Base-by-base conservation (phyloP, 2,113 vertebrate species). In the Neoarius graeffei region DNA sequence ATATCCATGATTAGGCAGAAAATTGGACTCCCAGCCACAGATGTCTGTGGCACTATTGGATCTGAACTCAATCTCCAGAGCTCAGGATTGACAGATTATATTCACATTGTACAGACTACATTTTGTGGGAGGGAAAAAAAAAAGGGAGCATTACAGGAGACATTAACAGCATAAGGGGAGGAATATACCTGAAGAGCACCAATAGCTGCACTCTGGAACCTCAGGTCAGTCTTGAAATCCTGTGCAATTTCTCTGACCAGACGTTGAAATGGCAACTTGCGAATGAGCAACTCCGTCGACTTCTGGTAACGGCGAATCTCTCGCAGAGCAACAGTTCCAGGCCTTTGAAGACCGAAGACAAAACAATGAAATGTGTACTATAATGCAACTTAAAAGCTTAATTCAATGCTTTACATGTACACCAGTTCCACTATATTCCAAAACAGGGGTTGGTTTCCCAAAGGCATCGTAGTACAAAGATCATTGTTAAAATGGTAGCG, bases 221-320 rank as follows among this genome's bases (percentile, higher is more conserved):
- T 93, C 86, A 97, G 91, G 67, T 96, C 96, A 0, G 96, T 97
- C 92, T 97, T 97, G 91, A 96, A 96, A 86, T 96, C 96, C 87
- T 96, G 96, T 3, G 95, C 95, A 0, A 96, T 96, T 89, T 96
- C 96, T 57, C 96, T 92, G 73, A 96, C 96, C 27, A 96, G 95
- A 17, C 96, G 95, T 92, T 96, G 96, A 91, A 96, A 96, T 0
- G 96, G 96, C 77, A 96, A 92, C 88, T 96, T 96, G 92, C 96
- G 95, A 92, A 96, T 96, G 52, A 96, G 95, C 88, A 96, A 88
- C 91, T 96, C 96, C 0, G 96, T 96, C 14, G 96, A 96, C 86
- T 96, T 96, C 93, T 96, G 96, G 90, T 96, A 96, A 85, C 96
- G 94, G 92, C 96, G 95, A 80, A 96, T 96, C 88, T 96, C 96